Conservation (phyloP, 2,888 invertebrate species). For the Agrochola macilenta region DNA sequence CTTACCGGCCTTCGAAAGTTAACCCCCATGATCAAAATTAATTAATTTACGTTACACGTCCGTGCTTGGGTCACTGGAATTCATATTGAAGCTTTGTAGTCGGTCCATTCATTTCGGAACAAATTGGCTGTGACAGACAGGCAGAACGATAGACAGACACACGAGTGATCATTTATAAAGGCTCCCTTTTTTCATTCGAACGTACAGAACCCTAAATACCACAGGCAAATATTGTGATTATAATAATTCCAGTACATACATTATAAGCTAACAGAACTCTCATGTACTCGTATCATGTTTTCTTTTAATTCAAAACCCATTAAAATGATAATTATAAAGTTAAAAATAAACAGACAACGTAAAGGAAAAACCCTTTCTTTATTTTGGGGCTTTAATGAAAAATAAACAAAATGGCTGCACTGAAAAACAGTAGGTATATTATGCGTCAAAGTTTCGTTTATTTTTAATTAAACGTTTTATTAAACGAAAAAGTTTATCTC, state of each 20-base stretch:
- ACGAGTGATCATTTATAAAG: too few relatives aligned
- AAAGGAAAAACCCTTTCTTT: conserved; percentile 26
- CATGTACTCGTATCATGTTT: conserved; percentile 21
- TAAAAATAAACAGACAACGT: conserved; percentile 30
- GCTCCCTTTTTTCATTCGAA: too few relatives aligned
- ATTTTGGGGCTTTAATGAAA: conserved; percentile 41
- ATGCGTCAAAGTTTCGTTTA: neutral
- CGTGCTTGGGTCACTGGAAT: too few relatives aligned
- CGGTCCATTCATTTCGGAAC: too few relatives aligned
- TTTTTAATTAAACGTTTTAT: conserved; percentile 13
- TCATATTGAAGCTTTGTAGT: too few relatives aligned
- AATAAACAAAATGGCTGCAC: conserved; percentile 43
- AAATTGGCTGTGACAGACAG: too few relatives aligned
- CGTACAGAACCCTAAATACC: neutral
- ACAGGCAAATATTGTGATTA: neutral
- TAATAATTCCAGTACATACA: neutral
- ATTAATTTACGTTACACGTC: too few relatives aligned
- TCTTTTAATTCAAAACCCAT: conserved; percentile 44
- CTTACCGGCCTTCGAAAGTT: too few relatives aligned
- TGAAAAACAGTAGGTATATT: conserved; percentile 7
- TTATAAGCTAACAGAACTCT: neutral
- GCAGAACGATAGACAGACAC: too few relatives aligned
- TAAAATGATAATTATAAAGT: conserved; percentile 31
- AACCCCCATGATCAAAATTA: too few relatives aligned
- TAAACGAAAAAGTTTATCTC: neutral